Base-by-base conservation (phyloP, 2,113 vertebrate species). In the Aramus guarauna region DNA sequence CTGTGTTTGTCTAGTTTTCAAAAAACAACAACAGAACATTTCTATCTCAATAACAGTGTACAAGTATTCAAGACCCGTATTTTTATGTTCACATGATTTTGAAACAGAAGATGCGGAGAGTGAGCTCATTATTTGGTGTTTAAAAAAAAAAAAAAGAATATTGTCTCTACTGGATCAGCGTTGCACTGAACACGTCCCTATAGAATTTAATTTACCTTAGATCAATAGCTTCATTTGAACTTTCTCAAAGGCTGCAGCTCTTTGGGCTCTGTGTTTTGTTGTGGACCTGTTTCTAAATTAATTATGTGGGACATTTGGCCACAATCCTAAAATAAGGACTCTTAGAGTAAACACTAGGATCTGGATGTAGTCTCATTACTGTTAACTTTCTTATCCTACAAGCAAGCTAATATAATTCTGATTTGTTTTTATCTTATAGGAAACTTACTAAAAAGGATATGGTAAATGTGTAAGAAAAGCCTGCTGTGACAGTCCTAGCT, bases 401-500 rank as follows among this genome's bases (percentile, higher is more conserved):
- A 95, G 30, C 41, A 94, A 96, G 90, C 37, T 85, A 95, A 95
- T 92, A 91, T 37, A 43, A 94, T 96, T 81, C 34, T 73, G 76
- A 86, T 96, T 87, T 76, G 71, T 91, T 96, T 95, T 96, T 88
- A 66, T 96, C 66, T 60, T 92, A 60, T 47, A 90, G 66, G 39
- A 94, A 95, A 26, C 20, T 83, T 89, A 87, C 74, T 88, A 90
- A 96, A 97, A 94, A 96, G 88, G 60, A 82, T 89, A 88, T 60
- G 72, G 63, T 85, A 96, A 93, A 95, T 73, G 68, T 77, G 53
- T 88, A 94, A 91, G 80, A 82, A 93, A 95, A 94, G 32, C 81
- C 92, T 96, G 85, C 91, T 74, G 92, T 87, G 92, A 90, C 88
- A 97, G 36, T 96, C 97, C 72, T 95, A 88, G 41, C 79, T 98